Evolutionary conservation across 2,888 invertebrate genomes (phyloP), one percentile per base, ranked within the genome.

Genomic region (Apodemia zela): DNA sequence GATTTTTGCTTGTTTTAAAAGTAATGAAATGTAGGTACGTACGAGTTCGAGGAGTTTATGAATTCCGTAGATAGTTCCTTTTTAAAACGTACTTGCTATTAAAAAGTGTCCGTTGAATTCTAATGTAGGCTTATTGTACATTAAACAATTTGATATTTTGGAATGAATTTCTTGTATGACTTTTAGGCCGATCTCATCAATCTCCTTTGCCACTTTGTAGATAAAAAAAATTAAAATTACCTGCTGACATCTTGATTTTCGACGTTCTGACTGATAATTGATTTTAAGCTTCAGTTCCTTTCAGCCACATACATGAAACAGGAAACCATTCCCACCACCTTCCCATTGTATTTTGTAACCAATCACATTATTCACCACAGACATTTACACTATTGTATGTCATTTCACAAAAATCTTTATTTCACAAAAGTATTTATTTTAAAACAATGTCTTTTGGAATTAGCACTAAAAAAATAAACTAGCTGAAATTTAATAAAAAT

Each of bases 301-400:
- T 54, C 15, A 54, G 15, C 21, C 54, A 25, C 54, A 25, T 54
- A 3, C 54, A 54, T 42, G 54, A 57, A n/a, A 47, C 45, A 25
- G 13, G 3, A 33, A 70, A 59, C 67, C 71, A 69, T 65, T 66
- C 82, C 84, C 87, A 75, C 89, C 87, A 65, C 87, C 87, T 63
- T 84, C 81, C 87, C 87, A 89, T 80, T 87, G 86, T 84, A 85
- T 84, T 80, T 82, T 87, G 68, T 79, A 79, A 75, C 80, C 74
- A 74, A 81, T 77, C 74, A 81, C 76, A 72, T 76, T 80, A 65
- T 76, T 78, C 73, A 75, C 78, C 77, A 84, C 78, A 80, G 79
- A 82, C 87, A 85, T 88, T 74, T n/a, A 84, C 85, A 82, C 76
- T 35, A 58, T 35, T 51, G 63, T 45, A 59, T 13, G 51, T 66